Evolutionary conservation across 2,797 vertebrate genomes (phyloP).

Genomic region (Telmatherina bonti): DNA sequence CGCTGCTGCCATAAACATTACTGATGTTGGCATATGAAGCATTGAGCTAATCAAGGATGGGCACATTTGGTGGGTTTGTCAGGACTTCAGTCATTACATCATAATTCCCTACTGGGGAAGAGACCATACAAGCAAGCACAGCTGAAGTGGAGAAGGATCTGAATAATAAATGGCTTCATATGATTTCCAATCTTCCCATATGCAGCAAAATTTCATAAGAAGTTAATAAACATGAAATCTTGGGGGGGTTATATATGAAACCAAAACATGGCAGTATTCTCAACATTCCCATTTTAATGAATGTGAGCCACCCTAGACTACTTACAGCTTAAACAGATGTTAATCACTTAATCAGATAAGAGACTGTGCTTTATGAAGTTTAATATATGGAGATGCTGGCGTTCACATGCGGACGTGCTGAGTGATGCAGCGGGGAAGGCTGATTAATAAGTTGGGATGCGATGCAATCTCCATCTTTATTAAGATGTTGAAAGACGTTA

Average conservation of each 20-base stretch:
- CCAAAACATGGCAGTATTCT: constrained; percentile 30
- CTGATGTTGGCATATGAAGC: constrained; percentile 37
- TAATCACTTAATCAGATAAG: constrained; percentile 81
- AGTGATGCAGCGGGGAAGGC: constrained; percentile 66
- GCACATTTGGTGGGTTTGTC: constrained; percentile 19
- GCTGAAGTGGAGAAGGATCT: neutral
- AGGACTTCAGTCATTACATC: constrained; percentile 16
- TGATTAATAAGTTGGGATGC: constrained; percentile 80
- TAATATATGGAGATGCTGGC: constrained; percentile 71
- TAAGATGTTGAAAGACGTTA: constrained; percentile 83
- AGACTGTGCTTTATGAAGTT: constrained; percentile 77
- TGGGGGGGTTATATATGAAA: neutral
- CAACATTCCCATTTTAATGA: constrained; percentile 55
- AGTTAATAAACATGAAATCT: neutral
- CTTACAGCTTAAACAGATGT: constrained; percentile 77
- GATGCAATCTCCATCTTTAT: constrained; percentile 85
- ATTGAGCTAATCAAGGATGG: constrained; percentile 50
- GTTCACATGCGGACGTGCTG: constrained; percentile 68
- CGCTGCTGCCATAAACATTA: constrained; percentile 30
- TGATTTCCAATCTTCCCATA: neutral
- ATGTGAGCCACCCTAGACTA: constrained; percentile 59
- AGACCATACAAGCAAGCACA: constrained; percentile 7
- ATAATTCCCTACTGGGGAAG: constrained; percentile 8
- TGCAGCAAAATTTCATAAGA: neutral
- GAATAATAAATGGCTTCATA: neutral